Evolutionary conservation across 2,797 vertebrate genomes (phyloP).

Genomic region (Hyperoplus immaculatus): DNA sequence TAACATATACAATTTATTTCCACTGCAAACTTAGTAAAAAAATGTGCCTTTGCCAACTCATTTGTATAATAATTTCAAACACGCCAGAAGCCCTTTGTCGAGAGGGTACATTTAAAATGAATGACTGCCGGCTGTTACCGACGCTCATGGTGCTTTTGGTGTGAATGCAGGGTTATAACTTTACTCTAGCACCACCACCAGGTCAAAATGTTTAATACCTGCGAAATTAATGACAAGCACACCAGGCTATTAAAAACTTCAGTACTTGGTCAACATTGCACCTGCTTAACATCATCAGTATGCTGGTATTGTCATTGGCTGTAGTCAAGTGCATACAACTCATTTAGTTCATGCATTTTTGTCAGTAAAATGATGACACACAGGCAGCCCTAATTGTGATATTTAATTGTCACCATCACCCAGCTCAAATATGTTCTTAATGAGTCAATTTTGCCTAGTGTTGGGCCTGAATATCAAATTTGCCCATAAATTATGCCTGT

Average conservation of each 20-base stretch:
- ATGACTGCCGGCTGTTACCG: too few relatives aligned
- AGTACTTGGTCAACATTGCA: not conserved
- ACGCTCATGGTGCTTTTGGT: too few relatives aligned
- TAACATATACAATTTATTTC: too few relatives aligned
- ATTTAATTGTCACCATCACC: not conserved
- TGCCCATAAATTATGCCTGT: slow-evolving; percentile 18
- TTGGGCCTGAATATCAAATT: slow-evolving; percentile 3
- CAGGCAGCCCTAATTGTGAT: not conserved
- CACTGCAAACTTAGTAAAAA: too few relatives aligned
- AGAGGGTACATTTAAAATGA: too few relatives aligned
- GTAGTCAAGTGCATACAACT: too few relatives aligned
- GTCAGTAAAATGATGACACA: not conserved
- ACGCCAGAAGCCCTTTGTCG: too few relatives aligned
- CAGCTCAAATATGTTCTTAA: not conserved
- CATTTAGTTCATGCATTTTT: not conserved
- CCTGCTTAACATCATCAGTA: not conserved
- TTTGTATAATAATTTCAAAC: too few relatives aligned
- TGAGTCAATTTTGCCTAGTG: slow-evolving; percentile 12
- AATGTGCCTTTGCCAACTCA: too few relatives aligned
- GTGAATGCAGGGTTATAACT: not conserved
- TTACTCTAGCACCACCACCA: not conserved
- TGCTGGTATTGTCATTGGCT: not conserved
- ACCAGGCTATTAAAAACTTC: not conserved
- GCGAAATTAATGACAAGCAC: not conserved
- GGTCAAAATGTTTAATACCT: too few relatives aligned